These are phyloP conservation scores for Callorhinus ursinus DNA, from an alignment of 2,113 vertebrate species.

Conservation along the genomic window DNA sequence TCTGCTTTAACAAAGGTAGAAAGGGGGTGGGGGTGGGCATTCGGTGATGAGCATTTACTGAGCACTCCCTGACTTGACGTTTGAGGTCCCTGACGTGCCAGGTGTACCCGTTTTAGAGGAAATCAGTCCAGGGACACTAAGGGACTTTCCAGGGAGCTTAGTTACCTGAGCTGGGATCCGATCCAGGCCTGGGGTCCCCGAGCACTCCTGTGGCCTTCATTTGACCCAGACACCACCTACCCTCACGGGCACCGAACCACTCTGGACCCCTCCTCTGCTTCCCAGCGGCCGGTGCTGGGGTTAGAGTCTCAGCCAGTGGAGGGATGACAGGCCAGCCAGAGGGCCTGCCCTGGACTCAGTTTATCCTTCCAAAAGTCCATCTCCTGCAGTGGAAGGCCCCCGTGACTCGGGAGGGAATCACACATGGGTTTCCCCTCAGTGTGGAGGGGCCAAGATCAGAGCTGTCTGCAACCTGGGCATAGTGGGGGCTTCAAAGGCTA, in stretches of 20 bases:
- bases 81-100: not conserved
- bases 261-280: not conserved
- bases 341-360: not conserved
- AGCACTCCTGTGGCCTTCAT: not conserved
- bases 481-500: not conserved
- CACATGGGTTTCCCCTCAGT: not conserved
- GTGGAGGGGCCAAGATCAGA: not conserved
- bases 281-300: too few relatives aligned
- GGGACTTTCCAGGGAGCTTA: not conserved
- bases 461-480: not conserved
- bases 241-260: not conserved
- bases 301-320: not conserved
- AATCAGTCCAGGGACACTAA: not conserved
- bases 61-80: not conserved
- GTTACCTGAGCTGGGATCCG: not conserved
- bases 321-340: not conserved
- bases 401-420: fast-evolving
- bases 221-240: not conserved
- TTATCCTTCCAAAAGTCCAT: not conserved
- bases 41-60: not conserved
- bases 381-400: not conserved
- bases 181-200: not conserved
- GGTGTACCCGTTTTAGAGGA: not conserved
- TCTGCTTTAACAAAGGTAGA: not conserved
- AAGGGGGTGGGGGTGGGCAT: too few relatives aligned